Base-by-base conservation (phyloP, 2,113 vertebrate species). In the Apaloderma vittatum region DNA sequence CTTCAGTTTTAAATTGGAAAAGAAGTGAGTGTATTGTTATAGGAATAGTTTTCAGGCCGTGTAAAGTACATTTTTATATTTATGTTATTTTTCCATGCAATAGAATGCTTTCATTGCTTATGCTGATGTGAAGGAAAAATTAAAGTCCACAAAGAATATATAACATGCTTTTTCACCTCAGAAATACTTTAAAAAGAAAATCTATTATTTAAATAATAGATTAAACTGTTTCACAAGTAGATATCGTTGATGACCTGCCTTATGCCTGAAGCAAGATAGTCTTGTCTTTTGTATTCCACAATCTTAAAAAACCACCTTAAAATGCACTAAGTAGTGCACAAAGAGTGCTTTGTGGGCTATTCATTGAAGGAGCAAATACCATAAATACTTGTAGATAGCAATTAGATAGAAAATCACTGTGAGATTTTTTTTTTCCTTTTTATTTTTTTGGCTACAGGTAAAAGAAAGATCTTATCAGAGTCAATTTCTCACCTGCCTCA, bases 401-500 rank as follows among this genome's bases (percentile, higher is more conserved):
- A 98, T 99, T 98, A 99, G 96, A 98, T 98, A 98, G 95, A 95
- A 98, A 98, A 98, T 97, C 97, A 88, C 84, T 94, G 61, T 0
- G 14, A 68, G 61, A n/a, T 20, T 16, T 70, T 71, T 67, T 90
- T 94, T 93, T 70, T 61, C 19, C 17, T 74, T 88, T 88, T 70
- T 88, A 52, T 88, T 79, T 95, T 97, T 97, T 97, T 97, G 98
- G 97, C 98, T 98, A 98, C 97, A 98, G 97, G 98, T 98, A 98
- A 98, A 98, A 97, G 98, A 97, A 98, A 98, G 98, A 98, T 99
- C 97, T 98, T 99, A 99, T 98, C 98, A 90, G 95, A 96, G 89
- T 98, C 97, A 98, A 98, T 98, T 99, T 98, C 98, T 99, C 98
- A 99, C 99, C 98, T 98, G 98, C 98, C 98, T 98, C 94, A 97